These are phyloP conservation scores for Telmatherina bonti DNA, from an alignment of 2,797 vertebrate genomes.

Conservation along the genomic window DNA sequence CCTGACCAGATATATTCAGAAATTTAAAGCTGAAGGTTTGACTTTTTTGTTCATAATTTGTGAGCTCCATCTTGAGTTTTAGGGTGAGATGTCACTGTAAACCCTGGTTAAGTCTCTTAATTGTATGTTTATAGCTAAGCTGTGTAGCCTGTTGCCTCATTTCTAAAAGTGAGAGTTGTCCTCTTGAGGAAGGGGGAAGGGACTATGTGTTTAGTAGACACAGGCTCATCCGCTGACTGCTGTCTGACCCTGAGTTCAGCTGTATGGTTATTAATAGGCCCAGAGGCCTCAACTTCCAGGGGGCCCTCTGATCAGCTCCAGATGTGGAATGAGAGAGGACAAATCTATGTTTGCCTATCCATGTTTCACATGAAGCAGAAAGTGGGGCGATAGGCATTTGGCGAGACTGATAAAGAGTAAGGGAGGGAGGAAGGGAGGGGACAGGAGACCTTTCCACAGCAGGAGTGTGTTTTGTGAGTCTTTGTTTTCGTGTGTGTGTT, in stretches of 20 bases:
- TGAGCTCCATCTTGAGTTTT: neutral
- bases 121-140: conserved; percentile 30
- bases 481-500: conserved; percentile 74
- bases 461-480: conserved; percentile 78
- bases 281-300: conserved; percentile 88
- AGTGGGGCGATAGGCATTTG: conserved; percentile 75
- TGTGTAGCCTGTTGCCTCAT: conserved; percentile 25
- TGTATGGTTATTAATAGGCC: conserved; percentile 87
- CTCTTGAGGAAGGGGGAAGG: conserved; percentile 66
- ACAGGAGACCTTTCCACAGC: conserved; percentile 80
- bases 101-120: conserved; percentile 19
- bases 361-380: conserved; percentile 80
- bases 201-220: conserved; percentile 80
- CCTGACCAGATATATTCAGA: neutral
- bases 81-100: neutral
- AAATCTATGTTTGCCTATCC: conserved; percentile 78
- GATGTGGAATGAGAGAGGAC: conserved; percentile 85
- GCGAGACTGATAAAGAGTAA: conserved; percentile 74
- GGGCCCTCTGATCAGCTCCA: conserved; percentile 89
- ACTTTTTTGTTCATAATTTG: conserved; percentile 33
- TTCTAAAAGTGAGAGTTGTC: conserved; percentile 73
- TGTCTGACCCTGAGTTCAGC: conserved; percentile 88
- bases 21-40: conserved; percentile 7
- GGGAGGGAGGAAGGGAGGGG: conserved; percentile 63
- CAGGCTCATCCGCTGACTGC: conserved; percentile 86